Evolutionary conservation across 2,113 vertebrate species (phyloP), one percentile per base, ranked within the genome.

Genomic region (Euleptes europaea): DNA sequence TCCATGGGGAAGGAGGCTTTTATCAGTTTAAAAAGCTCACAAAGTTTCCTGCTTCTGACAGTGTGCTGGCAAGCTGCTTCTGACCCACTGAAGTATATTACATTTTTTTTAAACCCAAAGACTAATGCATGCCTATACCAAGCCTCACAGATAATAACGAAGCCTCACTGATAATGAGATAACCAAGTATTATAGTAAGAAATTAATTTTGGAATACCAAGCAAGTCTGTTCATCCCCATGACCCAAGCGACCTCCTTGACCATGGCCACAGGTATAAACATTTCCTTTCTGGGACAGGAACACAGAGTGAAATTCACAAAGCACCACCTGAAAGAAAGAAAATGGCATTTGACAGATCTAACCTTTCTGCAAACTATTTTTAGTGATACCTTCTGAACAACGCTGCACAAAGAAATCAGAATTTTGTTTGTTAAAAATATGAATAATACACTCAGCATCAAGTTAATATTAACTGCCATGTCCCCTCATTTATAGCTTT

Each of bases 181-280:
- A 79, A n/a, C 35, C 44, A 69, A 15, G 78, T 78, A 88, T 17
- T 67, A 78, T 74, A 85, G 14, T 40, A 4, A 82, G 80, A 23
- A 13, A 89, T 63, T 31, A 23, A 19, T 85, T 86, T 90, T 81
- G 42, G 74, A 84, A 94, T 97, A 99, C 99, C 97, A 99, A 93
- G 92, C 98, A 99, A 2, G 99, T 99, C 88, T 99, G 98, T 76
- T 99, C 98, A 94, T 99, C 98, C 90, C 98, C 98, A 80, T 99
- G 99, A 51, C 99, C 99, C 84, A 99, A 97, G n/a, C 99, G 97
- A 44, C 99, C 99, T 91, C 99, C 99, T 92, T 98, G 98, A 82
- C 98, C 99, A 86, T 99, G 99, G 17, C 99, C 99, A 93, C 99
- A 99, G 1, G 99, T 99, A 84, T 98, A 99, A 47, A 99, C 96